Percentiles rank a stretch among this genome's conserved stretches.
Evolutionary conservation across 1,140 invertebrate species (phyloP).

Genomic region (Temnothorax nylanderi): DNA sequence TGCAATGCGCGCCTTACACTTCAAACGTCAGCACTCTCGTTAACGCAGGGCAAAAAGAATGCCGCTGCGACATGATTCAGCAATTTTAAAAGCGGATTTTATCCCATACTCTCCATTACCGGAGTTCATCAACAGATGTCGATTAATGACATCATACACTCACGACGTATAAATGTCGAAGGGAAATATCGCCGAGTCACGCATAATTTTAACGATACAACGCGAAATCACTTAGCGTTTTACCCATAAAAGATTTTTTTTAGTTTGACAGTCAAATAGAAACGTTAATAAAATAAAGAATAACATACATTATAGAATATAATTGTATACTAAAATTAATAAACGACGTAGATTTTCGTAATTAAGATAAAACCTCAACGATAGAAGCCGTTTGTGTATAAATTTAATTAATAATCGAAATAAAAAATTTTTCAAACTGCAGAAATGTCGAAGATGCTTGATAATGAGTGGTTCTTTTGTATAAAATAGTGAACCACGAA

Average conservation of each 20-base stretch:
- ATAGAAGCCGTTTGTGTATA: background rate
- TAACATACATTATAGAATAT: background rate
- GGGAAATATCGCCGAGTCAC: background rate
- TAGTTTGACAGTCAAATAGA: slow-evolving; percentile 8
- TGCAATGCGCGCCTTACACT: slow-evolving; percentile 19
- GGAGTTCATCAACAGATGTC: background rate
- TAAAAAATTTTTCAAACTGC: background rate
- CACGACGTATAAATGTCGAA: background rate
- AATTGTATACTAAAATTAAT: background rate
- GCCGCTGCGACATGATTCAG: slow-evolving; percentile 7
- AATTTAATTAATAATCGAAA: background rate
- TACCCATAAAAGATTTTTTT: background rate
- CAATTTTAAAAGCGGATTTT: slow-evolving; percentile 37
- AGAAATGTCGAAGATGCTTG: background rate
- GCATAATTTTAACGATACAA: background rate
- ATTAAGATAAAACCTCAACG: background rate
- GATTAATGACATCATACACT: slow-evolving; percentile 19
- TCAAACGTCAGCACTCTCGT: slow-evolving; percentile 20
- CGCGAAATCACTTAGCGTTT: background rate
- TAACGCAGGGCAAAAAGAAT: slow-evolving; percentile 20
- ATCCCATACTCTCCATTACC: background rate
- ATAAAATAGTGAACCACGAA: background rate
- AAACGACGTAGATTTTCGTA: background rate
- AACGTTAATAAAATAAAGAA: background rate
- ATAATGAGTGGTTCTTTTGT: background rate